Evolutionary conservation across 2,113 vertebrate genomes (phyloP).

Genomic region (Esox niger): DNA sequence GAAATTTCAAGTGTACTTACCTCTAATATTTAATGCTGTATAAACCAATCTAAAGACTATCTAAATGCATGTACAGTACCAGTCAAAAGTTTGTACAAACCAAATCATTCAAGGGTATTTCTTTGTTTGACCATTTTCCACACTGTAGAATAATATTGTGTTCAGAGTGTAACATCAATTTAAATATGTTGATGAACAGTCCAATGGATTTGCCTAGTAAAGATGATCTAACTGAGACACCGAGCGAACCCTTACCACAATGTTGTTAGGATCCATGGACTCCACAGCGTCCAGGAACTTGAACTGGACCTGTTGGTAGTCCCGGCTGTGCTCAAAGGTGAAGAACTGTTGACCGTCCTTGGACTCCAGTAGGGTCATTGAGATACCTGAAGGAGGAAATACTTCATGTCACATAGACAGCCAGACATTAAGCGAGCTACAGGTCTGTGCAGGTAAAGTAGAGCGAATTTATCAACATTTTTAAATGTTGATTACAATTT

Average conservation of each 20-base stretch:
- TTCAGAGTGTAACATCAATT: no score
- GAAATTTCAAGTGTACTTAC: no score
- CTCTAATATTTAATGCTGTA: no score
- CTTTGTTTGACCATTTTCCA: no score
- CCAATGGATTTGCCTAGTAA: not conserved
- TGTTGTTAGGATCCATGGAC: slow-evolving; percentile 97
- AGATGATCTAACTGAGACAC: not conserved
- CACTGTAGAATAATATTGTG: no score
- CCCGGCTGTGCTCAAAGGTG: slow-evolving; percentile 87
- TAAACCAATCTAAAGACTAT: not conserved
- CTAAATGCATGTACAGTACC: not conserved
- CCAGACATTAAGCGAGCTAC: no score
- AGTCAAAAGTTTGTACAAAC: no score
- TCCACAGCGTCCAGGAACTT: slow-evolving; percentile 92
- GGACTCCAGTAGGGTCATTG: slow-evolving; percentile 86
- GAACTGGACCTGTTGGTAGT: slow-evolving; percentile 96
- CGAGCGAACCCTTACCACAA: slow-evolving; percentile 78
- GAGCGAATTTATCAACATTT: no score
- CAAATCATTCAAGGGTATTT: no score
- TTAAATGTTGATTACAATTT: no score
- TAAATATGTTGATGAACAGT: no score
- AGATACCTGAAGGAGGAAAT: slow-evolving; percentile 73
- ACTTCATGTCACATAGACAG: not conserved
- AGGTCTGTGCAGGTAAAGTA: no score
- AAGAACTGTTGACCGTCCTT: slow-evolving; percentile 83